Conservation (phyloP, 2,113 vertebrate genomes). For the Brachypteracias leptosomus region DNA sequence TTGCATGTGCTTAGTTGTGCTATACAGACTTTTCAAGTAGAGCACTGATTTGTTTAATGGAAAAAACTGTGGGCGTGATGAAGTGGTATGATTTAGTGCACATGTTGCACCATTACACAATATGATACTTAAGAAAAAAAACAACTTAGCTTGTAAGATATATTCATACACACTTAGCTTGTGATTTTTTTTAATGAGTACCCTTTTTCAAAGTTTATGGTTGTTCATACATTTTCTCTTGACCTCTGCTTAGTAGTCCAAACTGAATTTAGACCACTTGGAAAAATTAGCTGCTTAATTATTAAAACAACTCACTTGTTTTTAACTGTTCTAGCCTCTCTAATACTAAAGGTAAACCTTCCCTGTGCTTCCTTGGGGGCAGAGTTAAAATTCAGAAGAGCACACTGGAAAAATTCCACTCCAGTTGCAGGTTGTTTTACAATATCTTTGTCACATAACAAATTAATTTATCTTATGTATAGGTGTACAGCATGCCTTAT, state of each 20-base stretch:
- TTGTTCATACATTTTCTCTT: not conserved
- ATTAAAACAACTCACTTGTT: not conserved
- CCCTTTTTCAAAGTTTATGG: not conserved
- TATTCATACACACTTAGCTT: not conserved
- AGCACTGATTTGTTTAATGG: not conserved
- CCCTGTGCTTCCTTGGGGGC: not conserved
- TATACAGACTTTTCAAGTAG: not conserved
- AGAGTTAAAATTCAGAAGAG: constrained; percentile 9
- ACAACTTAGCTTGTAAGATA: not conserved
- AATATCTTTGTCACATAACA: not conserved
- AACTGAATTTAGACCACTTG: not conserved
- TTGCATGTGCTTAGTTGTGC: not conserved
- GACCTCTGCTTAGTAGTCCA: not conserved
- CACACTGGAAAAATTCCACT: not conserved
- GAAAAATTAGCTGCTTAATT: constrained; percentile 1
- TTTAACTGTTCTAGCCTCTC: not conserved
- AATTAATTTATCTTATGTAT: not conserved
- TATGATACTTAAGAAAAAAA: not conserved
- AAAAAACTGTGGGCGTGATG: accelerated
- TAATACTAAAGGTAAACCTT: not conserved
- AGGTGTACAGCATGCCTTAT: not conserved
- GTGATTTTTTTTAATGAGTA: not conserved
- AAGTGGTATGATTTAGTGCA: not conserved
- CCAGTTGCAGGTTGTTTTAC: not conserved
- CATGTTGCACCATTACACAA: not conserved